These are phyloP conservation scores for Cochlearius cochlearius DNA, from an alignment of 2,113 vertebrate species.

Conservation along the genomic window DNA sequence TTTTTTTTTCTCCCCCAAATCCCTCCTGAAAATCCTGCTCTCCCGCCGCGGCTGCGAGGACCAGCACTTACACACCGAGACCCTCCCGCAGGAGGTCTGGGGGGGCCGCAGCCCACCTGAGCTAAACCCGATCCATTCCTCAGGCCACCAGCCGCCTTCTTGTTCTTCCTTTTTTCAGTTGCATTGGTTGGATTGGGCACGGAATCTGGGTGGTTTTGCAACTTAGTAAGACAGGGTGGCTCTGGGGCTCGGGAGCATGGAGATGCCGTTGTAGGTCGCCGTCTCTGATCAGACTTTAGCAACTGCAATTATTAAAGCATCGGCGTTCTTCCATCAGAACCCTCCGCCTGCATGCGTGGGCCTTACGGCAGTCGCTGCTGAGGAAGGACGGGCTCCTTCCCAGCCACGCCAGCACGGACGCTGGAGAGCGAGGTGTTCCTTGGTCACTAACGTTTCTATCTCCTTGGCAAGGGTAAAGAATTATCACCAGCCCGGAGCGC, in stretches of 20 bases:
- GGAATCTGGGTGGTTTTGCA: neutral
- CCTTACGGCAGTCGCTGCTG: accelerated
- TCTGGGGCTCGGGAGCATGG: accelerated
- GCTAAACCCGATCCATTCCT: accelerated
- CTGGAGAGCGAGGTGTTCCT: accelerated
- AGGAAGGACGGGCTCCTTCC: neutral
- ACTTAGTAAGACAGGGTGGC: accelerated
- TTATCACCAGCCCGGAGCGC: accelerated
- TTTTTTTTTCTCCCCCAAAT: neutral
- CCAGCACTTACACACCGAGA: accelerated
- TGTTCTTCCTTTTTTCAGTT: accelerated
- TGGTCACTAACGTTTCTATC: neutral
- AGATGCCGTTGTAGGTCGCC: accelerated
- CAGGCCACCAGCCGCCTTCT: neutral
- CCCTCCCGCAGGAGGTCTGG: neutral
- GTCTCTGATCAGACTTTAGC: neutral
- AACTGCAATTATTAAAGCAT: accelerated
- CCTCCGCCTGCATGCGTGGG: accelerated
- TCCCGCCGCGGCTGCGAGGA: neutral
- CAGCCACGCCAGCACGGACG: accelerated
- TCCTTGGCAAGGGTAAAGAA: neutral
- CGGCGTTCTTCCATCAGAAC: neutral
- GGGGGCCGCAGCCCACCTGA: neutral
- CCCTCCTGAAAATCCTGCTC: neutral
- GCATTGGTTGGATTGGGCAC: neutral